phyloP scores from a whole-genome alignment of 2,888 invertebrate genomes.

The Cordilura impudica region DNA sequence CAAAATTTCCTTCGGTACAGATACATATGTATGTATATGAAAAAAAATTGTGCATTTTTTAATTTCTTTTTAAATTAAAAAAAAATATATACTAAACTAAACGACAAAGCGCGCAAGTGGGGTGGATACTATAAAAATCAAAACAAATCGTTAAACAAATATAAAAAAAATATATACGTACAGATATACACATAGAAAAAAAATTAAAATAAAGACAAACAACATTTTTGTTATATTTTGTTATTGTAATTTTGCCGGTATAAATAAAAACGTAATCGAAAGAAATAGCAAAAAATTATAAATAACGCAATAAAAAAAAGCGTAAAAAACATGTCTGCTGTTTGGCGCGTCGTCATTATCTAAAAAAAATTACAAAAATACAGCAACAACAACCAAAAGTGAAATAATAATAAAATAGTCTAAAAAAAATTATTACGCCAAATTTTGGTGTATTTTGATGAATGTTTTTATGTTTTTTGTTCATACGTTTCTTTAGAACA shows the following conservation, averaged over 20 bases:
- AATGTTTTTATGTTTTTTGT: neutral
- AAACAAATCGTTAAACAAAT: slow-evolving; percentile 53
- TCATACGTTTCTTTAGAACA: neutral
- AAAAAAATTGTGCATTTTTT: neutral
- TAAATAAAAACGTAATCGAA: slow-evolving; percentile 45
- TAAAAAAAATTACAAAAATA: slow-evolving; percentile 8
- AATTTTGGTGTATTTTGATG: neutral
- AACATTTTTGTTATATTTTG: slow-evolving; percentile 49
- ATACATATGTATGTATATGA: no score
- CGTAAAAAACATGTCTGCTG: slow-evolving; percentile 14
- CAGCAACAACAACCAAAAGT: slow-evolving; percentile 8
- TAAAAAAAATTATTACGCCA: neutral
- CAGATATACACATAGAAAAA: slow-evolving; percentile 3
- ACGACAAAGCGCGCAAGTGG: slow-evolving; percentile 45
- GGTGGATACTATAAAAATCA: slow-evolving; percentile 34
- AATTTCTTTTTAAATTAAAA: slow-evolving; percentile 11
- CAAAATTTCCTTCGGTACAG: neutral
- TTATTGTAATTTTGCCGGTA: slow-evolving; percentile 58
- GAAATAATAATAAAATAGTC: neutral
- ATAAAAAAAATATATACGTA: slow-evolving; percentile 6
- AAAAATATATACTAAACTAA: no score
- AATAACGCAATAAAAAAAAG: neutral
- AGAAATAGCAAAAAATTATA: neutral
- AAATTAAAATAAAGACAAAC: slow-evolving; percentile 20
- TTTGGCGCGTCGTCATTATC: neutral